Conservation (phyloP, 2,888 invertebrate species). For the Tridacna gigas region DNA sequence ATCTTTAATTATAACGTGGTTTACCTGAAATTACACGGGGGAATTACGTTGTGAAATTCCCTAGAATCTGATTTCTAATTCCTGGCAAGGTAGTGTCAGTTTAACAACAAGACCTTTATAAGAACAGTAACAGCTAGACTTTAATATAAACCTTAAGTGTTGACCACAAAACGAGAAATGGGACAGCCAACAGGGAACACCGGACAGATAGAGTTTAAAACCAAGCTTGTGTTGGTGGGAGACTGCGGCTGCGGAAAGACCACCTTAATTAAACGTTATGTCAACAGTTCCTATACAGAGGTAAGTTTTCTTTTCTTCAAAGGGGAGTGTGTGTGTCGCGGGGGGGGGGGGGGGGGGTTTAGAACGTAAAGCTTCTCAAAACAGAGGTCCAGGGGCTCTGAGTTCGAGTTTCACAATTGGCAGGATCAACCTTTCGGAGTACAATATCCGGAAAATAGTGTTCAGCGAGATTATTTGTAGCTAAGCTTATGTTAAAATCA, state of each 20-base stretch:
- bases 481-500: too few relatives aligned
- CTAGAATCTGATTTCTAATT: background rate
- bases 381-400: too few relatives aligned
- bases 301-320: slow-evolving; percentile 34
- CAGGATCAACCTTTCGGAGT: too few relatives aligned
- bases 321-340: background rate
- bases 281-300: slow-evolving; percentile 54
- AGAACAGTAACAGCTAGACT: background rate
- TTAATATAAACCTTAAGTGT: background rate
- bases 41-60: background rate
- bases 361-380: background rate
- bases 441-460: too few relatives aligned
- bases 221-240: slow-evolving; percentile 89
- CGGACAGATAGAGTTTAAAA: slow-evolving; percentile 54
- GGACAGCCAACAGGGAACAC: slow-evolving; percentile 26
- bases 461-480: too few relatives aligned
- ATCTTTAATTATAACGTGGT: slow-evolving; percentile 12
- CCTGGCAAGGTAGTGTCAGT: background rate
- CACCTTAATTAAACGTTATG: slow-evolving; percentile 87
- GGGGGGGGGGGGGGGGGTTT: background rate
- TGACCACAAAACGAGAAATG: background rate
- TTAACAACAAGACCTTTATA: background rate
- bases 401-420: too few relatives aligned
- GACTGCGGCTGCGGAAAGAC: slow-evolving; percentile 90
- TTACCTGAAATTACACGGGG: background rate